phyloP scores from a whole-genome alignment of 1,140 invertebrate genomes.

The Phenacoccus solenopsis region DNA sequence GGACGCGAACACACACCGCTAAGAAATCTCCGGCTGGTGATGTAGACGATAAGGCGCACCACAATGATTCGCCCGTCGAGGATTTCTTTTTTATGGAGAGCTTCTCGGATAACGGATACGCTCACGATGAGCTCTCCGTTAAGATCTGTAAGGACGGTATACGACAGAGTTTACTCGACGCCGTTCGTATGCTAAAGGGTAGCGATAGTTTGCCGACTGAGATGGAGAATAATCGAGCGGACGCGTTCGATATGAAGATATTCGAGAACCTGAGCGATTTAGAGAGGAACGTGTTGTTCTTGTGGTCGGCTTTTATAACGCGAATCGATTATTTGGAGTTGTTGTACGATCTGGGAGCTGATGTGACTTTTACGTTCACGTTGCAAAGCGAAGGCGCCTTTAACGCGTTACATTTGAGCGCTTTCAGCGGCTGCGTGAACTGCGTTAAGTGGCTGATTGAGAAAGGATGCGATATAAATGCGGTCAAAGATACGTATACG shows the following conservation, averaged over 20 bases:
- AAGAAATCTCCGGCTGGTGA: not conserved
- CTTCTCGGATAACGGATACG: slow-evolving; percentile 34
- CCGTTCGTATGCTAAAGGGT: slow-evolving; percentile 50
- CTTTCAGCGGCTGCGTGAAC: slow-evolving; percentile 59
- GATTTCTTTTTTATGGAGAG: slow-evolving; percentile 23
- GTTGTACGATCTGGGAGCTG: slow-evolving; percentile 48
- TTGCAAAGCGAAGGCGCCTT: slow-evolving; percentile 49
- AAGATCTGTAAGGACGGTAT: slow-evolving; percentile 60
- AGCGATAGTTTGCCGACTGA: slow-evolving; percentile 52
- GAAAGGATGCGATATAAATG: slow-evolving; percentile 51
- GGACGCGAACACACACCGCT: slow-evolving; percentile 6
- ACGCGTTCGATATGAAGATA: slow-evolving; percentile 33
- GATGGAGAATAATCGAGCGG: slow-evolving; percentile 47
- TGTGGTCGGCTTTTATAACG: slow-evolving; percentile 57
- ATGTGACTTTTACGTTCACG: slow-evolving; percentile 45
- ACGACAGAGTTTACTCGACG: slow-evolving; percentile 51
- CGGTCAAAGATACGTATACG: slow-evolving; percentile 39
- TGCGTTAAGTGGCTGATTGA: slow-evolving; percentile 53
- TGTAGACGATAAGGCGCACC: not conserved
- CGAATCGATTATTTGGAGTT: slow-evolving; percentile 46
- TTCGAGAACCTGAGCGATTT: slow-evolving; percentile 6
- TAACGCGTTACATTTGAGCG: slow-evolving; percentile 55
- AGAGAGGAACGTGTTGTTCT: slow-evolving; percentile 38
- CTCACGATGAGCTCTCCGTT: slow-evolving; percentile 57
- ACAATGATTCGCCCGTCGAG: slow-evolving; percentile 14